Percentiles rank a stretch among this genome's conserved stretches.
These are phyloP conservation scores for Polypedilum pembai DNA, from an alignment of 1,140 invertebrate genomes.

Conservation along the genomic window DNA sequence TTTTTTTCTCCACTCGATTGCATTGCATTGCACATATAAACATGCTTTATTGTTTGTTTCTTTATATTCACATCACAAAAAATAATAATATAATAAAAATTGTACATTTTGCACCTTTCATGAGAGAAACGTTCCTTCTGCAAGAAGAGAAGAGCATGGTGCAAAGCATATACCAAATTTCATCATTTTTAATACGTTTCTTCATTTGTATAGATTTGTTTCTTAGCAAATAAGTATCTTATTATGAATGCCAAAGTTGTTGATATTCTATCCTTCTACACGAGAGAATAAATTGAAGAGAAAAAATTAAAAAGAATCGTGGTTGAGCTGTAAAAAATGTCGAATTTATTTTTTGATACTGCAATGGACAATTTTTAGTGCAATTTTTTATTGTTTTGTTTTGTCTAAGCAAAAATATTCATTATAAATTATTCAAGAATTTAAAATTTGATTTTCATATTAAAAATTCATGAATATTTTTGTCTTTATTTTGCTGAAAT, in stretches of 20 bases:
- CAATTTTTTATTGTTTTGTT: not conserved
- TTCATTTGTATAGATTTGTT: no score
- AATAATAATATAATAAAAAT: not conserved
- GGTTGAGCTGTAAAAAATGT: not conserved
- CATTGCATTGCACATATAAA: slow-evolving; percentile 8
- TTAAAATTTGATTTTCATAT: no score
- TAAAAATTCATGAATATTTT: no score
- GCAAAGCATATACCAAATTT: no score
- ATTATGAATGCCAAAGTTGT: not conserved
- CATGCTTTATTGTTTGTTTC: slow-evolving; percentile 10
- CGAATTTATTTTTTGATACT: not conserved
- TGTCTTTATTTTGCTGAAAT: no score
- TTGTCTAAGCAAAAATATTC: not conserved
- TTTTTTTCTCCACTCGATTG: not conserved
- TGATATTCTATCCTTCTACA: not conserved
- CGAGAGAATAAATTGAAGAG: not conserved
- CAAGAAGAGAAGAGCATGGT: no score
- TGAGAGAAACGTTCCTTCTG: no score
- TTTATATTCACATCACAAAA: not conserved
- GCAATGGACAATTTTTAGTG: not conserved
- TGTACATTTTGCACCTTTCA: no score
- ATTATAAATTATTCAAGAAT: no score
- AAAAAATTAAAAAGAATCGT: not conserved
- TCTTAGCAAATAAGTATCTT: not conserved
- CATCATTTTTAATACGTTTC: no score